phyloP scores from a whole-genome alignment of 2,113 vertebrate genomes.

The Melanocharis versteri region DNA sequence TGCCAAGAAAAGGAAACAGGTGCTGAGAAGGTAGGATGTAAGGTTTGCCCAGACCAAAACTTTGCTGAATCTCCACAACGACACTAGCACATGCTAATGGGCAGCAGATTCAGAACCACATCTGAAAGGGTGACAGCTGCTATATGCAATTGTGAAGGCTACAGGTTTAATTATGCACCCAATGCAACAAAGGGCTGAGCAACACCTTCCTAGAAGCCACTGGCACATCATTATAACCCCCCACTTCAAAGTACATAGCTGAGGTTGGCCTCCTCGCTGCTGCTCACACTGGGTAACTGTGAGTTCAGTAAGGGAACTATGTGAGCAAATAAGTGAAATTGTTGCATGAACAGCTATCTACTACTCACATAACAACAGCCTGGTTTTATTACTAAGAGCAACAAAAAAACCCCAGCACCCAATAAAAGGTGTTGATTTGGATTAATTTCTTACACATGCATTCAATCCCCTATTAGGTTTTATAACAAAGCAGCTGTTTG shows the following conservation, averaged over 20 bases:
- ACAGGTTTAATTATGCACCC: neutral
- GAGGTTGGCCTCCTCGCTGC: neutral
- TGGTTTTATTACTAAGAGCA: neutral
- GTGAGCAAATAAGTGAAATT: neutral
- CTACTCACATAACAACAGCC: neutral
- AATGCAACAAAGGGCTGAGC: neutral
- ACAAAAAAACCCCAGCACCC: neutral
- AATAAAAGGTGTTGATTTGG: constrained; percentile 35
- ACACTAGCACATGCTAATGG: rapidly evolving
- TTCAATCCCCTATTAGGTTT: neutral
- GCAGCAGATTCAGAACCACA: neutral
- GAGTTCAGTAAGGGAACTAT: neutral
- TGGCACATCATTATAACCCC: neutral
- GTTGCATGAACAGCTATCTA: neutral
- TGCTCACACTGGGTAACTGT: neutral
- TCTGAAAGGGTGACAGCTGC: neutral
- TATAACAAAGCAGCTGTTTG: neutral
- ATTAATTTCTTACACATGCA: neutral
- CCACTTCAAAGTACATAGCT: neutral
- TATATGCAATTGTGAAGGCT: neutral
- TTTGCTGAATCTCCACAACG: neutral
- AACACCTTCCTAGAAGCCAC: neutral
- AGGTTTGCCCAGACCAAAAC: neutral
- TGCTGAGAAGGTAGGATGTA: neutral
- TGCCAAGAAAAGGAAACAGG: neutral